These are phyloP conservation scores for Cinclus mexicanus DNA, from an alignment of 2,113 vertebrate species.

Conservation along the genomic window DNA sequence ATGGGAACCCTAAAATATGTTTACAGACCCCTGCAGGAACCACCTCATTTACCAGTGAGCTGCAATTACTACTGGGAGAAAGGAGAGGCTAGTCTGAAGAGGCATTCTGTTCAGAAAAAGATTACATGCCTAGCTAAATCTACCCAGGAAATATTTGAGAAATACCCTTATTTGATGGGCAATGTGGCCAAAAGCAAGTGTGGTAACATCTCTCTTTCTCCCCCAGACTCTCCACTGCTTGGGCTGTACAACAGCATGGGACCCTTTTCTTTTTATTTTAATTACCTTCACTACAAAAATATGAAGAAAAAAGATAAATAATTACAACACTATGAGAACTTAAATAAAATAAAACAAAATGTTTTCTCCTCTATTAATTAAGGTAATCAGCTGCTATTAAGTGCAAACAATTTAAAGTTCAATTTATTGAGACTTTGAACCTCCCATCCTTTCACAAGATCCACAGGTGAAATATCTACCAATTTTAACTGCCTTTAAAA, in stretches of 20 bases:
- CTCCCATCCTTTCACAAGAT: not conserved
- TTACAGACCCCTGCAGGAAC: not conserved
- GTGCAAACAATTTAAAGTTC: slow-evolving; percentile 40
- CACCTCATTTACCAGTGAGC: not conserved
- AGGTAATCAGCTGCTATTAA: slow-evolving; percentile 6
- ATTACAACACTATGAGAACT: not conserved
- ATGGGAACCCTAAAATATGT: not conserved
- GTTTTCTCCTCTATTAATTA: not conserved
- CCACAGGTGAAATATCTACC: not conserved
- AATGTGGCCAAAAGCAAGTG: not conserved
- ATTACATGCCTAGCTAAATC: not conserved
- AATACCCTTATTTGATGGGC: not conserved
- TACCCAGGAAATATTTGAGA: not conserved
- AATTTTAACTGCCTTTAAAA: not conserved
- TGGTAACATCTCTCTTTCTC: not conserved
- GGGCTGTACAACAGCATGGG: not conserved
- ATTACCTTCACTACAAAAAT: not conserved
- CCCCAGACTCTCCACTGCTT: not conserved
- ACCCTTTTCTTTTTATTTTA: not conserved
- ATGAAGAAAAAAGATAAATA: slow-evolving; percentile 1
- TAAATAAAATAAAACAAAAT: not conserved
- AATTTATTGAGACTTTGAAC: slow-evolving; percentile 26
- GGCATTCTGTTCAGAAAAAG: not conserved
- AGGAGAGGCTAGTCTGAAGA: not conserved
- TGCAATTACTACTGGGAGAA: not conserved